A percentile compares a stretch with the other conserved stretches of the same genome.
Conservation (phyloP, 2,113 vertebrate genomes). For the Pycnonotus jocosus region DNA sequence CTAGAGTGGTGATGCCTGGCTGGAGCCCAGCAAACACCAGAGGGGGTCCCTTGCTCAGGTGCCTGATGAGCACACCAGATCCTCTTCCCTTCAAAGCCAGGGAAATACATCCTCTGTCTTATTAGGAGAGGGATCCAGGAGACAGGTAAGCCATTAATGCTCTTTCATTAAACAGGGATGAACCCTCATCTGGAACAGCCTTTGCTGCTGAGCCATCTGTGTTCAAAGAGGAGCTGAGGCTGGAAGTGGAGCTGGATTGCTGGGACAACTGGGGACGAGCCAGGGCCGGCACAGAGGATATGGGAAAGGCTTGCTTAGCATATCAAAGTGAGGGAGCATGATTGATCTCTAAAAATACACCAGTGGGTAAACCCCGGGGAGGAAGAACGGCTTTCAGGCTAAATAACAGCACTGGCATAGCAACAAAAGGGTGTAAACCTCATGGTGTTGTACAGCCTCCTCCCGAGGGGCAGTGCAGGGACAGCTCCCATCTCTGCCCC, state of each 20-base stretch:
- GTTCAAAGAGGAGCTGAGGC: neutral
- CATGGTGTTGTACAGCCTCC: neutral
- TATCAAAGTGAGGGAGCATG: neutral
- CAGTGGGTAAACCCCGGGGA: neutral
- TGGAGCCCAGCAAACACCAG: neutral
- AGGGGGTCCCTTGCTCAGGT: neutral
- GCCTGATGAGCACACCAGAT: neutral
- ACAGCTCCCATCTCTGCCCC: neutral
- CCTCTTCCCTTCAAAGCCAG: neutral
- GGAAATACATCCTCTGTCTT: neutral
- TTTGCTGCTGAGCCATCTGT: neutral
- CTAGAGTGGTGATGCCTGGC: no score
- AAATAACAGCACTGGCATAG: neutral
- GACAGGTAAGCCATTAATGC: neutral
- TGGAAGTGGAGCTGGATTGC: neutral
- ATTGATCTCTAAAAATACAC: neutral
- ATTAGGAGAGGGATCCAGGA: neutral
- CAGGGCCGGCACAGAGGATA: neutral
- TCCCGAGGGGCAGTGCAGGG: accelerated
- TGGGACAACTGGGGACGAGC: neutral
- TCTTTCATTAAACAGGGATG: neutral
- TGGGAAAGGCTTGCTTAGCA: neutral
- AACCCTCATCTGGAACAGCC: neutral
- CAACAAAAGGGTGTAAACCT: neutral
- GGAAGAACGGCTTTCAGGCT: neutral